Percentiles rank a stretch among this genome's conserved stretches.
phyloP scores from a whole-genome alignment of 2,113 vertebrate genomes.

The Macroglossus sobrinus region DNA sequence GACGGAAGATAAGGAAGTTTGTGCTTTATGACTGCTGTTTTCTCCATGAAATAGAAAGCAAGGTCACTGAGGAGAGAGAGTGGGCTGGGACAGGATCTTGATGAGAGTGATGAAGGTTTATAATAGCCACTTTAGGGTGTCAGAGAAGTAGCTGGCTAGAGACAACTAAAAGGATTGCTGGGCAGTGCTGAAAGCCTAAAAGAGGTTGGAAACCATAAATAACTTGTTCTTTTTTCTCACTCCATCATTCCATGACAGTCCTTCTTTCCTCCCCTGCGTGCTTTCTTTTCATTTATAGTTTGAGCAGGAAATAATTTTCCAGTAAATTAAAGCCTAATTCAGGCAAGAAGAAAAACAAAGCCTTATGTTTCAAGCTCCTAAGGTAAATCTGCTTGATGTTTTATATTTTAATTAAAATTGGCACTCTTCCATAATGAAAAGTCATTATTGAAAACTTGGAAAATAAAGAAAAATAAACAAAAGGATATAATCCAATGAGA shows the following conservation, averaged over 20 bases:
- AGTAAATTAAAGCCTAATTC: conserved; percentile 41
- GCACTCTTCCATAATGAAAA: neutral
- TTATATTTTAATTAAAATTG: conserved; percentile 35
- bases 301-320: conserved; percentile 42
- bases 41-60: neutral
- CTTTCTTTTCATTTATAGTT: conserved; percentile 26
- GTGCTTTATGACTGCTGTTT: neutral
- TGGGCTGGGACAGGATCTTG: neutral
- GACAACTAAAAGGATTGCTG: neutral
- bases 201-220: neutral
- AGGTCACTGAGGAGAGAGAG: neutral
- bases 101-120: neutral
- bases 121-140: neutral
- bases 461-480: conserved; percentile 34
- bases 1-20: neutral
- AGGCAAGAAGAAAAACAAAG: conserved; percentile 25
- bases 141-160: conserved; percentile 1
- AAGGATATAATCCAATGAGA: neutral
- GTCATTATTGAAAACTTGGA: conserved; percentile 18
- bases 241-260: neutral
- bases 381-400: conserved; percentile 6
- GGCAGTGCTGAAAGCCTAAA: neutral
- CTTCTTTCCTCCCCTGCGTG: neutral
- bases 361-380: neutral
- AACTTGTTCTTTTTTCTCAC: neutral